phyloP scores from a whole-genome alignment of 1,140 invertebrate genomes.

The Papilio glaucus region DNA sequence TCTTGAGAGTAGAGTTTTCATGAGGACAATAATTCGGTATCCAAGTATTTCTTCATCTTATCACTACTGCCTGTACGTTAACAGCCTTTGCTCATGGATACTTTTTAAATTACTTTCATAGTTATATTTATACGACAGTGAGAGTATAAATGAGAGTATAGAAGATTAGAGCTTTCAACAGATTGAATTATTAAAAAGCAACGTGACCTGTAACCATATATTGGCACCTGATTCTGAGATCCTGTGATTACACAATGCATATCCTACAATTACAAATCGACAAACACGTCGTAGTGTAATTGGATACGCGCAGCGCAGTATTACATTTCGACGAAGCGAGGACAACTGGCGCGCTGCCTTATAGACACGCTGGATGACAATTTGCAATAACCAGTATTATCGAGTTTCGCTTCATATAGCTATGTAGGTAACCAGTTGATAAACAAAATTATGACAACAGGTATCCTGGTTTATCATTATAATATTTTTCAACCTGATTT shows the following conservation, averaged over 20 bases:
- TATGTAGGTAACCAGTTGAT: neutral
- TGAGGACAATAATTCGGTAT: too few species aligned
- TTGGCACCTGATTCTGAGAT: neutral
- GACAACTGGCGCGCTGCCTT: neutral
- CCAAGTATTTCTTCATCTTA: too few species aligned
- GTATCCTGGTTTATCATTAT: too few species aligned
- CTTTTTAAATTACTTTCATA: too few species aligned
- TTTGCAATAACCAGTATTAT: neutral
- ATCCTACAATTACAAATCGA: constrained; percentile 18
- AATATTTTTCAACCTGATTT: too few species aligned
- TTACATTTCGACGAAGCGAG: constrained; percentile 21
- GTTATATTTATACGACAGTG: too few species aligned
- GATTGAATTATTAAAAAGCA: too few species aligned
- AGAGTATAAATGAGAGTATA: too few species aligned
- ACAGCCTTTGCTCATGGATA: too few species aligned
- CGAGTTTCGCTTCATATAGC: neutral
- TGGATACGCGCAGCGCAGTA: neutral
- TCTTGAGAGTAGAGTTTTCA: too few species aligned
- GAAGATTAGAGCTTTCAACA: too few species aligned
- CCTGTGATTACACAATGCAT: constrained; percentile 4
- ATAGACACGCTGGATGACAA: neutral
- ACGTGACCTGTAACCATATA: neutral
- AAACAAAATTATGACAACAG: neutral
- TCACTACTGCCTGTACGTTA: too few species aligned
- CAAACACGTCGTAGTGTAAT: neutral